Conservation (phyloP, 1,140 invertebrate genomes). For the Brachionus angularis region DNA sequence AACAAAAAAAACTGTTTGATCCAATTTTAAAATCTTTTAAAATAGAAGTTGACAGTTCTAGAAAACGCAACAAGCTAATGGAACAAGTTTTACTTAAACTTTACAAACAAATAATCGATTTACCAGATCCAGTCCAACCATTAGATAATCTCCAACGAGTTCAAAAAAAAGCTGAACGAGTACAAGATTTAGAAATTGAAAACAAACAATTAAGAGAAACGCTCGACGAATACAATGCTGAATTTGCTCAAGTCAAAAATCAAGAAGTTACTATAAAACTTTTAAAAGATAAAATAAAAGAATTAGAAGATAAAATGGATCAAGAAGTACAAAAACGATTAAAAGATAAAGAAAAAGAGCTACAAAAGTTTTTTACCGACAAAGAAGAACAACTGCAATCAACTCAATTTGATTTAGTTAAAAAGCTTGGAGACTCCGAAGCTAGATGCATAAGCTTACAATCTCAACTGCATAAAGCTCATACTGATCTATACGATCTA, state of each 20-base stretch:
- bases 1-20: conserved; percentile 60
- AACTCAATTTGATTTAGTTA: conserved; percentile 48
- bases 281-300: conserved; percentile 58
- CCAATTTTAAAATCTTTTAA: conserved; percentile 63
- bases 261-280: conserved; percentile 62
- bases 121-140: conserved; percentile 60
- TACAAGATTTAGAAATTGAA: conserved; percentile 62
- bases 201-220: conserved; percentile 62
- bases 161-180: conserved; percentile 59
- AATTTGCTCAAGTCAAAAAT: conserved; percentile 62
- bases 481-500: conserved; percentile 60
- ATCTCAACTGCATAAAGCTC: conserved; percentile 54
- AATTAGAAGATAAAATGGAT: conserved; percentile 59
- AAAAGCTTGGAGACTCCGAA: conserved; percentile 32
- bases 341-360: conserved; percentile 58
- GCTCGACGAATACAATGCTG: conserved; percentile 61
- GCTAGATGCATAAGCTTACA: background rate
- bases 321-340: conserved; percentile 52
- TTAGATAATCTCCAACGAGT: conserved; percentile 59
- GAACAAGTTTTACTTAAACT: conserved; percentile 61
- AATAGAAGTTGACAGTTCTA: conserved; percentile 61
- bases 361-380: conserved; percentile 54
- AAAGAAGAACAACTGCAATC: conserved; percentile 58
- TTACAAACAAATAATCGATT: conserved; percentile 62
- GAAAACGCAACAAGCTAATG: conserved; percentile 61